Evolutionary conservation across 2,888 invertebrate genomes (phyloP), one percentile per base, ranked within the genome.

Genomic region (Timandra comae): DNA sequence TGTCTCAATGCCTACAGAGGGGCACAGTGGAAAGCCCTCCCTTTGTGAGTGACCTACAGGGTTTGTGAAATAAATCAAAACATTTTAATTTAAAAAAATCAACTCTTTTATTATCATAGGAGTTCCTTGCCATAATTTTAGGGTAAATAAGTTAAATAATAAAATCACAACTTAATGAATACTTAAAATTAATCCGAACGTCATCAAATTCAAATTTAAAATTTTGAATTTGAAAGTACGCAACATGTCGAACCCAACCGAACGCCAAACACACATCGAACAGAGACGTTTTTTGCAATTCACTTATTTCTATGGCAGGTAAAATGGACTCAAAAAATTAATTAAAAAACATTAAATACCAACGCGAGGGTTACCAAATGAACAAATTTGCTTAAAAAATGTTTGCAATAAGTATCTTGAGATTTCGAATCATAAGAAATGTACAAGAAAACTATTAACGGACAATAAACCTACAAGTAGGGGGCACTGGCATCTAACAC

Each of bases 41-140:
- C n/a, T n/a, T n/a, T n/a, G n/a, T n/a, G n/a, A n/a, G n/a, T n/a
- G n/a, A n/a, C n/a, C n/a, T n/a, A n/a, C n/a, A n/a, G n/a, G n/a
- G n/a, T n/a, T n/a, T n/a, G n/a, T n/a, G n/a, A n/a, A n/a, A 16
- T 16, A 16, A 1, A 16, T 5, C 16, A 16, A 42, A 64, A 68
- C 47, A 27, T 28, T 21, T 13, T 41, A 24, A 46, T 21, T 69
- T 71, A 46, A 60, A 76, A 80, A 68, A 24, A 24, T 24, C 52
- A 78, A 77, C 68, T 72, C 69, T 68, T 82, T 77, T 74, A 81
- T 82, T 80, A 74, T 72, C 75, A 72, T 79, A 79, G 69, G 71
- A 74, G 72, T 75, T 77, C 79, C 77, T 81, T 81, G 81, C 78
- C 81, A 82, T 85, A 85, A 84, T 84, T 85, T 85, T 72, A 82